phyloP scores from a whole-genome alignment of 2,113 vertebrate genomes.

The Nesoenas mayeri region DNA sequence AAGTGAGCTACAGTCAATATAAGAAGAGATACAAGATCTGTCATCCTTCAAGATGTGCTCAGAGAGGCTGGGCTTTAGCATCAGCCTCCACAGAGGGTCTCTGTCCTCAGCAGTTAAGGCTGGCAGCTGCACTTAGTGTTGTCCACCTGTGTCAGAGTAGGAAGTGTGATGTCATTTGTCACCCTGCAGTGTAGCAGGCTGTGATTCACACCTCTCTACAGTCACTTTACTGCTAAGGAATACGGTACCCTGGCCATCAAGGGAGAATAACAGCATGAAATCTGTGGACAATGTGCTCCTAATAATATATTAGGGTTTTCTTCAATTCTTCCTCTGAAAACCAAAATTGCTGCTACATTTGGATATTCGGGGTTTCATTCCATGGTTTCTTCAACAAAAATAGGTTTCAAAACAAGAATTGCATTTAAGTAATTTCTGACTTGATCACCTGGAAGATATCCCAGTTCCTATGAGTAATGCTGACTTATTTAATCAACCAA shows the following conservation, averaged over 20 bases:
- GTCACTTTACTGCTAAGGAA: background rate
- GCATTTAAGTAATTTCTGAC: background rate
- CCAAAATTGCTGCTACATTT: background rate
- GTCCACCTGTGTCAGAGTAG: background rate
- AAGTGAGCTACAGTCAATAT: background rate
- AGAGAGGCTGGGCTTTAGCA: background rate
- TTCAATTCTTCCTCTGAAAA: background rate
- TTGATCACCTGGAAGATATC: background rate
- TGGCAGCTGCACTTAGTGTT: background rate
- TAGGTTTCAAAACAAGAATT: background rate
- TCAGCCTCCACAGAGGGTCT: rapidly evolving
- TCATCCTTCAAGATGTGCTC: background rate
- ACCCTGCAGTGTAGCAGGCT: background rate
- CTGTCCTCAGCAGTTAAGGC: background rate
- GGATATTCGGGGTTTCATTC: background rate
- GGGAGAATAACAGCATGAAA: background rate
- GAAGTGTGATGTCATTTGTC: background rate
- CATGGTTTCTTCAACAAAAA: background rate
- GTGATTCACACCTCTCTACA: background rate
- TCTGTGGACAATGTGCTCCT: background rate
- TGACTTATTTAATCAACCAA: background rate
- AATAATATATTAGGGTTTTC: background rate
- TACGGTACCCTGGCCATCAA: background rate
- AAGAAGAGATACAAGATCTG: background rate
- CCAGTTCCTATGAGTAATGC: background rate